Evolutionary conservation across 2,797 vertebrate genomes (phyloP), one percentile per base, ranked within the genome.

Genomic region (Tinamus major): DNA sequence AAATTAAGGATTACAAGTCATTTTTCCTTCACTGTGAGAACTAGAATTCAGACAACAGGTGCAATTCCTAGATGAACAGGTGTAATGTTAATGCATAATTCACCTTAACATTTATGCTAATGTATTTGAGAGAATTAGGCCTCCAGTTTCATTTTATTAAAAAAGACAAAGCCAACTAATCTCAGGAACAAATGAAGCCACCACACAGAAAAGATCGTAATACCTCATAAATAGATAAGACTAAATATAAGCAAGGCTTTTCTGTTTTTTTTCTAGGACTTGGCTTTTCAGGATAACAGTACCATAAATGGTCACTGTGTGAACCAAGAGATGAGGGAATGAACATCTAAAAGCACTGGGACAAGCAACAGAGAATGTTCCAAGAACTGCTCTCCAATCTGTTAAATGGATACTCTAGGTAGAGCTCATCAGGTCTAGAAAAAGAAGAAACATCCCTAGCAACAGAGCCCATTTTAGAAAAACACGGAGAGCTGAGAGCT

Each of bases 1-100:
- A 93, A 96, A 96, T 95, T 87, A 96, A 94, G 94, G 41, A 74
- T 95, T 72, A 64, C 87, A 87, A 24, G 20, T 48, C 17, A 87
- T 91, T 94, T 95, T 92, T 93, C 75, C 53, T 83, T 89, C 93
- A 68, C 65, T 83, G 76, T 83, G 87, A 80, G 42, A 90, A 92
- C 35, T 69, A 69, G n/a, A 33, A n/a, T 13, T 31, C 20, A 72
- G 20, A 61, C 87, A 90, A 91, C 88, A 93, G 78, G 61, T 92
- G 75, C 44, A 84, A 62, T 64, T 68, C 76, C 42, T 63, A 86
- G 64, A 79, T 53, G 59, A 94, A 77, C 61, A 58, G 33, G 49
- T 31, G 51, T 92, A 85, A 91, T 75, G 64, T 19, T 63, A 58
- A 82, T 64, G 33, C 67, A 37, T 53, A 44, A 80, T 63, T 90